A percentile compares a stretch with the other conserved stretches of the same genome.
These are phyloP conservation scores for Caenorhabditis inopinata DNA, from an alignment of 1,140 invertebrate genomes.

Conservation along the genomic window DNA sequence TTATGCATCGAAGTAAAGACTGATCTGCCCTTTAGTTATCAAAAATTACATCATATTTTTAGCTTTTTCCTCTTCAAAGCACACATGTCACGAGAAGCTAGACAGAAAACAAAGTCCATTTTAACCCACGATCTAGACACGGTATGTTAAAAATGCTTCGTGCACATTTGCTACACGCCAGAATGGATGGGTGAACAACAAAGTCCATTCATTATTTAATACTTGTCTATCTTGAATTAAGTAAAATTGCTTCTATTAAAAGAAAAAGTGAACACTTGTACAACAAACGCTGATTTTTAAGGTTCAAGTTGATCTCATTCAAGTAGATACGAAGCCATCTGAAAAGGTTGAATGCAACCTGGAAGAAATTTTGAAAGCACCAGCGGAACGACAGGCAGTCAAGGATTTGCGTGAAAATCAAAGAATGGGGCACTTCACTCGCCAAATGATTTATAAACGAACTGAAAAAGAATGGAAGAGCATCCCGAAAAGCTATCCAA, in stretches of 20 bases:
- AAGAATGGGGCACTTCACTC: slow-evolving; percentile 61
- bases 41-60: slow-evolving; percentile 36
- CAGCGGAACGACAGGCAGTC: slow-evolving; percentile 57
- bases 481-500: slow-evolving; percentile 84
- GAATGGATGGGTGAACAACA: too few relatives aligned
- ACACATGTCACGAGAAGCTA: slow-evolving; percentile 54
- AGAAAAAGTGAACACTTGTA: too few relatives aligned
- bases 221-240: too few relatives aligned
- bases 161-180: too few relatives aligned
- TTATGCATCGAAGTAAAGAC: slow-evolving; percentile 60
- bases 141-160: slow-evolving; percentile 32
- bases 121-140: slow-evolving; percentile 62
- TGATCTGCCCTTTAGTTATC: slow-evolving; percentile 1
- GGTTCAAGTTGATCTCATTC: slow-evolving; percentile 52
- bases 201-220: too few relatives aligned
- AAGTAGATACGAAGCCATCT: neutral
- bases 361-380: slow-evolving; percentile 58
- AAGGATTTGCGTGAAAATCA: slow-evolving; percentile 56
- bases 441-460: slow-evolving; percentile 61
- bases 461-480: slow-evolving; percentile 59
- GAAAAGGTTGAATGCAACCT: slow-evolving; percentile 53
- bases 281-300: slow-evolving; percentile 41
- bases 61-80: slow-evolving; percentile 59
- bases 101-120: slow-evolving; percentile 37
- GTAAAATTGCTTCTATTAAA: too few relatives aligned